These are phyloP conservation scores for Carposina sasakii DNA, from an alignment of 1,140 invertebrate species.

Conservation along the genomic window DNA sequence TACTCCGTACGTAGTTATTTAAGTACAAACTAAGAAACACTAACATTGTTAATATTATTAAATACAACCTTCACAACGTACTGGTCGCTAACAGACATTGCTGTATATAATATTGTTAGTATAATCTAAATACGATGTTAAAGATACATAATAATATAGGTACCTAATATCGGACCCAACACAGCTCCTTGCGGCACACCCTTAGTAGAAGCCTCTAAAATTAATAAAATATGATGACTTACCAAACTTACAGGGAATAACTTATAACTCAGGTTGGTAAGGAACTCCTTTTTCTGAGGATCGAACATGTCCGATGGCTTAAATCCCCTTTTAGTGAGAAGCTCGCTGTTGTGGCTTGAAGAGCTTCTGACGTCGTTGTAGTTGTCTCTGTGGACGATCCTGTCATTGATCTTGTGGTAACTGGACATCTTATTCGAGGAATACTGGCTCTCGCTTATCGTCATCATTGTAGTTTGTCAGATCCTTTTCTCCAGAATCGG, in stretches of 20 bases:
- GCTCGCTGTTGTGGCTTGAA: constrained; percentile 62
- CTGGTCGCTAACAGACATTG: too few relatives aligned
- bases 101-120: too few relatives aligned
- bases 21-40: too few relatives aligned
- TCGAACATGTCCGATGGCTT: constrained; percentile 89
- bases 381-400: constrained; percentile 63
- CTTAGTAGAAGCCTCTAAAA: constrained; percentile 44
- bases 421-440: constrained; percentile 69
- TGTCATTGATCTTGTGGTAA: constrained; percentile 66
- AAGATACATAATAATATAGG: constrained; percentile 1
- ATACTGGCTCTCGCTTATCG: constrained; percentile 69
- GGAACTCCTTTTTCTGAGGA: constrained; percentile 84
- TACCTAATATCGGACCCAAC: constrained; percentile 28
- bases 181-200: constrained; percentile 41
- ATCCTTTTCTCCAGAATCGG: too few relatives aligned
- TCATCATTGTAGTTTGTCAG: constrained; percentile 60
- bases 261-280: constrained; percentile 83
- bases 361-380: constrained; percentile 65
- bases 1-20: too few relatives aligned
- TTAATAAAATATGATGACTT: constrained; percentile 62
- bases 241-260: constrained; percentile 86
- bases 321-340: constrained; percentile 78
- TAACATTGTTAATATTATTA: too few relatives aligned
- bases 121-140: not conserved
- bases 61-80: too few relatives aligned